These are phyloP conservation scores for Agrotis exclamationis DNA, from an alignment of 2,888 invertebrate species.

Conservation along the genomic window DNA sequence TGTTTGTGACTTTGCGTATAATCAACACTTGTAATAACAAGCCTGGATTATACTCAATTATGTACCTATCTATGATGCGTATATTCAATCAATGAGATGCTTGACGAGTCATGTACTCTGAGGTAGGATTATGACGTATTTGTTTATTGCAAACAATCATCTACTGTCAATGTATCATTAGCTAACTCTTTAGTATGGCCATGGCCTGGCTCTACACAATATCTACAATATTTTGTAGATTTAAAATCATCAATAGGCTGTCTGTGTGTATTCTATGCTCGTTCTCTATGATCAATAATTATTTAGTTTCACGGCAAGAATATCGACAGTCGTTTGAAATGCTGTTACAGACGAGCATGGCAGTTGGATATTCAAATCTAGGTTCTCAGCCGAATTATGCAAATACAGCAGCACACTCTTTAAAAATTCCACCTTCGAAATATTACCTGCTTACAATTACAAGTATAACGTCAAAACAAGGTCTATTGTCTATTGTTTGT, in stretches of 20 bases:
- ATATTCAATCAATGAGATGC: conserved; percentile 39
- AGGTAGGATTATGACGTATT: conserved; percentile 7
- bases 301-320: not conserved
- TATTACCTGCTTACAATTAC: not conserved
- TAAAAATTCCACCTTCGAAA: not conserved
- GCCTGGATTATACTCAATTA: conserved; percentile 21
- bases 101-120: conserved; percentile 2
- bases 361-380: not conserved
- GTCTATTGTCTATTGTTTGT: conserved; percentile 8
- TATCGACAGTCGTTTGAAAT: not conserved
- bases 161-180: conserved; percentile 16
- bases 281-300: not conserved
- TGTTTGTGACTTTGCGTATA: conserved; percentile 26
- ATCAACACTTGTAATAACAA: conserved; percentile 23
- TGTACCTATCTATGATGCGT: conserved; percentile 8
- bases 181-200: not conserved
- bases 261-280: not conserved
- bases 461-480: conserved; percentile 7
- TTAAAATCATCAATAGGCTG: not conserved
- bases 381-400: not conserved
- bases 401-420: not conserved
- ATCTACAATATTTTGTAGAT: not conserved
- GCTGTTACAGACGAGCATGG: not conserved
- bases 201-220: conserved; percentile 2
- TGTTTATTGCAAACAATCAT: conserved; percentile 4